Percentiles rank a stretch among this genome's conserved stretches.
phyloP scores from a whole-genome alignment of 2,113 vertebrate genomes.

The Thunnus maccoyii region DNA sequence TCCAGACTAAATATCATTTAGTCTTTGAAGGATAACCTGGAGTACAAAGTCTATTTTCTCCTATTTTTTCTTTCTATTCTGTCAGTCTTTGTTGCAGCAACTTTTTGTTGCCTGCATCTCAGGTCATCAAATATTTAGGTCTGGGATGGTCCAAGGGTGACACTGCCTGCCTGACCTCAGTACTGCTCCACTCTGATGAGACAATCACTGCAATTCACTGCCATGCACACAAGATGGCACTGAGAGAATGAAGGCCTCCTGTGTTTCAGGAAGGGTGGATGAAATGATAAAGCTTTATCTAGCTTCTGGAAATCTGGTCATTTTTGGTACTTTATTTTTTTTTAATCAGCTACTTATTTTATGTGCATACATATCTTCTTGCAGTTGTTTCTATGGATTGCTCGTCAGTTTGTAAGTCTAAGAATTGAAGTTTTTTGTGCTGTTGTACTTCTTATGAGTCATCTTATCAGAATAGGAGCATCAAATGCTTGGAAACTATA shows the following conservation, averaged over 20 bases:
- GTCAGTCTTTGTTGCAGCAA: not conserved
- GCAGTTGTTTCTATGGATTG: not conserved
- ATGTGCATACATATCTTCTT: not conserved
- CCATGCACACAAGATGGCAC: slow-evolving; percentile 65
- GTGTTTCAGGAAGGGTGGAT: not conserved
- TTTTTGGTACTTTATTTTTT: not conserved
- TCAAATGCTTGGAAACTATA: not conserved
- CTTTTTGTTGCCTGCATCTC: not conserved
- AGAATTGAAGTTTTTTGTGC: not conserved
- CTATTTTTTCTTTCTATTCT: not conserved
- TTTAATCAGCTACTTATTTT: not conserved
- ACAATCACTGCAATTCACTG: slow-evolving; percentile 34
- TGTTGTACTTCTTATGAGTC: not conserved
- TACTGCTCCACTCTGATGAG: slow-evolving; percentile 44
- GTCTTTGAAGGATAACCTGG: not conserved
- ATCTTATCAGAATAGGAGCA: not conserved
- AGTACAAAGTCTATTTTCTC: not conserved
- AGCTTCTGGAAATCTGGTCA: not conserved
- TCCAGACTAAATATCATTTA: too few relatives aligned
- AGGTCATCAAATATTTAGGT: not conserved
- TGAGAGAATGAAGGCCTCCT: slow-evolving; percentile 22
- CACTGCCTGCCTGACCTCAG: slow-evolving; percentile 64
- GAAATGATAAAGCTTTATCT: not conserved
- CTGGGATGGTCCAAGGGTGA: slow-evolving; percentile 57
- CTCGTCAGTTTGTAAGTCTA: not conserved